phyloP scores from a whole-genome alignment of 2,888 invertebrate genomes.

The Caenorhabditis sp. region DNA sequence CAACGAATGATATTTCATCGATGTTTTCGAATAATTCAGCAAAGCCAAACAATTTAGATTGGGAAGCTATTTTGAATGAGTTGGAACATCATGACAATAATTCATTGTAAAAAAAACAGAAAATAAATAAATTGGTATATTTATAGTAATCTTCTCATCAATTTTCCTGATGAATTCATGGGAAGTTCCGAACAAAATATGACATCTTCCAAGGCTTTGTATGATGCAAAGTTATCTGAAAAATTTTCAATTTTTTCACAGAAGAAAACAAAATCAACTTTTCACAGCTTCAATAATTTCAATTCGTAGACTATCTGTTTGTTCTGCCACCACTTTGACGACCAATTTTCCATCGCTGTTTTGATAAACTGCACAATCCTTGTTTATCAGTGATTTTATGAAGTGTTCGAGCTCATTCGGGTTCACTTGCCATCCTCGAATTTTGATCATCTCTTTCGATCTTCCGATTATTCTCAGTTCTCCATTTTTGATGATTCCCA shows the following conservation, averaged over 20 bases:
- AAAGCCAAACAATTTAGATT: constrained; percentile 12
- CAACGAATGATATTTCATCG: constrained; percentile 26
- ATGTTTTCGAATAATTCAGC: constrained; percentile 16
- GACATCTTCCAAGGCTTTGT: constrained; percentile 45
- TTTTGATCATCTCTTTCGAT: constrained; percentile 57
- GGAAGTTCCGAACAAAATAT: constrained; percentile 41
- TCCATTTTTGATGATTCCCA: constrained; percentile 14
- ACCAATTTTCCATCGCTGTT: neutral
- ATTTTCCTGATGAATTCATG: constrained; percentile 48
- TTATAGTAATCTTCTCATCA: constrained; percentile 25
- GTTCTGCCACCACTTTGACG: constrained; percentile 37
- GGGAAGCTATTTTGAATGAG: constrained; percentile 30
- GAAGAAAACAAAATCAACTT: constrained; percentile 19
- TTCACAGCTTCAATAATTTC: constrained; percentile 30
- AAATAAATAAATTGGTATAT: neutral
- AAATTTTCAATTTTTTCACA: constrained; percentile 1
- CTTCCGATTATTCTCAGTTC: constrained; percentile 49
- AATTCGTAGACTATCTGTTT: constrained; percentile 6
- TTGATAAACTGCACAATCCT: constrained; percentile 47
- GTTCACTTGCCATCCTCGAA: constrained; percentile 54
- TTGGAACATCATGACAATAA: constrained; percentile 37
- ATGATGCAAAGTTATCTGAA: constrained; percentile 49
- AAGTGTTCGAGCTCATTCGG: constrained; percentile 52
- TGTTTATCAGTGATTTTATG: constrained; percentile 19
- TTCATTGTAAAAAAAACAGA: constrained; percentile 13